These are phyloP conservation scores for Homalodisca vitripennis DNA, from an alignment of 1,140 invertebrate species.

Conservation along the genomic window DNA sequence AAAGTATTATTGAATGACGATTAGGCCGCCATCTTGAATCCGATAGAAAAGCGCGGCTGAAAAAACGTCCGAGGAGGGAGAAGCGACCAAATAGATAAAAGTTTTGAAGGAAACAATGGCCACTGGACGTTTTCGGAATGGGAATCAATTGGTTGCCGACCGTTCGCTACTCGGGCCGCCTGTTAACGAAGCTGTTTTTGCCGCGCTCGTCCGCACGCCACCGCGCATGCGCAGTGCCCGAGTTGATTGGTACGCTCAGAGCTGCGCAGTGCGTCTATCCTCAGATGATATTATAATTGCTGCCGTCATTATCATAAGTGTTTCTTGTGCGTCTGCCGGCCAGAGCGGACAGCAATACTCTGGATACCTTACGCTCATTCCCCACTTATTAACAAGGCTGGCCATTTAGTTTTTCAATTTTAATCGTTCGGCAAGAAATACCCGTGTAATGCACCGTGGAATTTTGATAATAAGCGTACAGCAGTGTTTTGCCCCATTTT, in stretches of 20 bases:
- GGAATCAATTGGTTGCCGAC: neutral
- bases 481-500: no score
- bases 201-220: neutral
- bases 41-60: neutral
- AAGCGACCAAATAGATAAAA: slow-evolving; percentile 23
- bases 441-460: neutral
- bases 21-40: slow-evolving; percentile 22
- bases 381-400: slow-evolving; percentile 19
- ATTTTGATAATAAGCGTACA: no score
- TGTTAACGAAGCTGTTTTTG: slow-evolving; percentile 10
- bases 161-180: neutral
- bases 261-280: slow-evolving; percentile 14
- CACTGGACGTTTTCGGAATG: neutral
- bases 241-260: slow-evolving; percentile 15
- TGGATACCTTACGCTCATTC: neutral
- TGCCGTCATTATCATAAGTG: slow-evolving; percentile 19
- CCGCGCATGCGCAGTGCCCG: no score
- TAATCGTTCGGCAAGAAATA: slow-evolving; percentile 1
- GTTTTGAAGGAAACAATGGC: slow-evolving; percentile 25
- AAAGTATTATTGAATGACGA: slow-evolving; percentile 23
- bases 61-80: neutral
- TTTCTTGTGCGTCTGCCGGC: slow-evolving; percentile 18
- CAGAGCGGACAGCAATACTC: neutral
- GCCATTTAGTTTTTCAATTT: slow-evolving; percentile 12
- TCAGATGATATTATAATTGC: slow-evolving; percentile 26